Percentiles rank a stretch among this genome's conserved stretches.
Evolutionary conservation across 2,113 vertebrate genomes (phyloP).

Genomic region (Clarias macrocephalus): DNA sequence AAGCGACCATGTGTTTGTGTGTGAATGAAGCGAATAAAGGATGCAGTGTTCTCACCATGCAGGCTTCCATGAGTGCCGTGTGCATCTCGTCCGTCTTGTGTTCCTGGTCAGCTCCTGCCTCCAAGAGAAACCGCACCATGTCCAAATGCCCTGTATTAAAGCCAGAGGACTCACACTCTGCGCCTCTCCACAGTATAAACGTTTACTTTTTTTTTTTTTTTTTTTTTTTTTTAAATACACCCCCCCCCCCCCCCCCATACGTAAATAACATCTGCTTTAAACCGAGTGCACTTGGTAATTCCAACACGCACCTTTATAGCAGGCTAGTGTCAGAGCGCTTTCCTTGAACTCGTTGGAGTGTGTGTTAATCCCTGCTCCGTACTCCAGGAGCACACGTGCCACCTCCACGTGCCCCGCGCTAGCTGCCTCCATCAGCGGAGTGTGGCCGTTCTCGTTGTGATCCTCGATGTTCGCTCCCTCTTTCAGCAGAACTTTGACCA

Average conservation of each 20-base stretch:
- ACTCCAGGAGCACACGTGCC: conserved; percentile 93
- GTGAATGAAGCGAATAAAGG: neutral
- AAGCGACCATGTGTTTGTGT: neutral
- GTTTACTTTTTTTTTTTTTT: neutral
- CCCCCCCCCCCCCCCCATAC: too few relatives aligned
- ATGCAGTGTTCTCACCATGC: conserved; percentile 85
- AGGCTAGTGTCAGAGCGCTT: conserved; percentile 97
- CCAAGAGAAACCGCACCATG: conserved; percentile 98
- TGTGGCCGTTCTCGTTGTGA: conserved; percentile 98
- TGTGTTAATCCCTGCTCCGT: conserved; percentile 97
- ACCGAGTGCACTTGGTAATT: neutral
- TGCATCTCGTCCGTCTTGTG: conserved; percentile 99
- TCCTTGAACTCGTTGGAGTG: conserved; percentile 99
- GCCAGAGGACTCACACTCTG: conserved; percentile 8
- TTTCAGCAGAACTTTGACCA: conserved; percentile 96
- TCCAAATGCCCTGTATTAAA: conserved; percentile 89
- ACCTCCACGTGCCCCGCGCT: conserved; percentile 98
- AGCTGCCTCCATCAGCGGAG: conserved; percentile 97
- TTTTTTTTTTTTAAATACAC: too few relatives aligned
- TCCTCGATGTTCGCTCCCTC: conserved; percentile 98
- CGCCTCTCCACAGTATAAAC: conserved; percentile 5
- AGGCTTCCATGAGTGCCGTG: conserved; percentile 98
- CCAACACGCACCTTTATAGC: conserved; percentile 89
- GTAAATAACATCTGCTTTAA: neutral
- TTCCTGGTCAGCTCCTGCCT: conserved; percentile 98